A percentile compares a stretch with the other conserved stretches of the same genome.
phyloP scores from a whole-genome alignment of 2,113 vertebrate species.

The Mustela lutreola region DNA sequence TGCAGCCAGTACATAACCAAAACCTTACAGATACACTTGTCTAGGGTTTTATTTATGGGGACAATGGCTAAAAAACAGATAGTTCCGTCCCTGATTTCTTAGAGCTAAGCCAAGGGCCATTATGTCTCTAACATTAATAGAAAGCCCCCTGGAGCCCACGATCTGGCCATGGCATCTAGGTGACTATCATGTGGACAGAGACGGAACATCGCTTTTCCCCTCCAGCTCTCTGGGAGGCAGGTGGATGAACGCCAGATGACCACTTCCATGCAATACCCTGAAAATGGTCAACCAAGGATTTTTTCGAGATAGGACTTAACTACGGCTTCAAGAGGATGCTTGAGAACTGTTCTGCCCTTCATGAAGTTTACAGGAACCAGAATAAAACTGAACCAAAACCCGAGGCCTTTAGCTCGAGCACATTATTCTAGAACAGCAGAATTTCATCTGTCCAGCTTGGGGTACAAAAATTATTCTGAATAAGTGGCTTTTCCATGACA shows the following conservation, averaged over 20 bases:
- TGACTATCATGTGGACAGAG: not conserved
- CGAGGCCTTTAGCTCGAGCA: not conserved
- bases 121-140: not conserved
- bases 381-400: not conserved
- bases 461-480: not conserved
- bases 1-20: not conserved
- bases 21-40: slow-evolving; percentile 82
- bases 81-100: not conserved
- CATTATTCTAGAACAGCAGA: not conserved
- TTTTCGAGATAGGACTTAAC: not conserved
- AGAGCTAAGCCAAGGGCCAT: not conserved
- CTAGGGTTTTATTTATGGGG: slow-evolving; percentile 88
- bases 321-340: not conserved
- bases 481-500: not conserved
- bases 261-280: not conserved
- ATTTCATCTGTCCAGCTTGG: not conserved
- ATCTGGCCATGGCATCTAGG: not conserved
- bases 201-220: not conserved
- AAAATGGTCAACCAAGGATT: not conserved
- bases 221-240: not conserved
- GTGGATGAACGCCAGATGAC: not conserved
- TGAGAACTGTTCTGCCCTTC: not conserved
- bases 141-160: not conserved
- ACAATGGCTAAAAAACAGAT: slow-evolving; percentile 82
- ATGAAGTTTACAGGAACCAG: not conserved